Conservation (phyloP, 2,888 invertebrate genomes). For the Rhagonycha lutea region DNA sequence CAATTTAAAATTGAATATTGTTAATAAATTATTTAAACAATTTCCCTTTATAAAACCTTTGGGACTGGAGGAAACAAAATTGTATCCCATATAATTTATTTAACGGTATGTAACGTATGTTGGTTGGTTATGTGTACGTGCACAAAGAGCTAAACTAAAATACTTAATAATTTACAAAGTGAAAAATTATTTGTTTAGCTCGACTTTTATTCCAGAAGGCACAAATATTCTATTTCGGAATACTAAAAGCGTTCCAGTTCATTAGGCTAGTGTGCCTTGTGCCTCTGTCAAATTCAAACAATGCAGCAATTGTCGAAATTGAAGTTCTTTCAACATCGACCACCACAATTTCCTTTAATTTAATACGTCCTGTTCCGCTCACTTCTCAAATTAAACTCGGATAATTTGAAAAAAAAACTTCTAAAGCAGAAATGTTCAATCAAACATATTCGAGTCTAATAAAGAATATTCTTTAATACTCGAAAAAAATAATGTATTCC, state of each 20-base stretch:
- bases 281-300: constrained; percentile 14
- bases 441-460: neutral
- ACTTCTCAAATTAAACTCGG: constrained; percentile 6
- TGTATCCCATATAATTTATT: neutral
- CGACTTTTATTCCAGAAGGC: constrained; percentile 4
- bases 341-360: constrained; percentile 12
- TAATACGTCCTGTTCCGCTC: constrained; percentile 8
- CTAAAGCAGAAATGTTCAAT: neutral
- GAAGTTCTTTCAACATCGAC: constrained; percentile 1
- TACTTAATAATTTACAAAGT: constrained; percentile 10
- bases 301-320: constrained; percentile 9
- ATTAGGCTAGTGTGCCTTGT: constrained; percentile 16
- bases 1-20: neutral
- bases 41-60: neutral
- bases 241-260: constrained; percentile 10
- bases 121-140: neutral
- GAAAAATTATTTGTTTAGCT: constrained; percentile 13
- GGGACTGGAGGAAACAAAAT: neutral
- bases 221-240: constrained; percentile 18
- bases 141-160: neutral
- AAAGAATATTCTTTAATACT: neutral
- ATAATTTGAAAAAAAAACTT: constrained; percentile 6
- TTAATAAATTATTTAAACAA: neutral
- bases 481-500: neutral
- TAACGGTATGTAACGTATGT: neutral